Evolutionary conservation across 2,888 invertebrate genomes (phyloP).

Genomic region (Anagyrus pseudococci): DNA sequence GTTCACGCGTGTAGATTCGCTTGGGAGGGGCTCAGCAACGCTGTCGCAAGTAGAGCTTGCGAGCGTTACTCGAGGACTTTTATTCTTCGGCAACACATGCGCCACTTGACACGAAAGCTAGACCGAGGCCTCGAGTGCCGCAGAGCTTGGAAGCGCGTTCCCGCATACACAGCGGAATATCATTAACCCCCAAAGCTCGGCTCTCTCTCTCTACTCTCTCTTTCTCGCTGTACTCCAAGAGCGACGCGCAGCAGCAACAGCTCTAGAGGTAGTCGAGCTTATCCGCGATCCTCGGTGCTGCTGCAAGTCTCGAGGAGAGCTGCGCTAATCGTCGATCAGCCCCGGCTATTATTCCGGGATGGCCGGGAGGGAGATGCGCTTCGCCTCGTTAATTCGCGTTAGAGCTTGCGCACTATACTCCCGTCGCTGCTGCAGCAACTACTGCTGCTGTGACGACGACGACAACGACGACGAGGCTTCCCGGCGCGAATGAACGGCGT

Average conservation of each 20-base stretch:
- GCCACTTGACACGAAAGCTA: not conserved
- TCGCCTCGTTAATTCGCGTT: conserved; percentile 50
- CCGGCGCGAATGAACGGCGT: not conserved
- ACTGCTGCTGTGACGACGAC: conserved; percentile 17
- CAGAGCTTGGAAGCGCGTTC: not conserved
- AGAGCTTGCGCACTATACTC: conserved; percentile 43
- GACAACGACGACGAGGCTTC: conserved; percentile 42
- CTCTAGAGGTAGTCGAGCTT: not conserved
- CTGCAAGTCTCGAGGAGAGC: not conserved
- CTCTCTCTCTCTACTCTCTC: not conserved
- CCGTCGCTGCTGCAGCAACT: no score
- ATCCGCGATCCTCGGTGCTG: conserved; percentile 17
- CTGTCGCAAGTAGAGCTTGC: not conserved
- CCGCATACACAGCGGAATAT: conserved; percentile 22
- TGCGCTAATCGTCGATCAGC: conserved; percentile 42
- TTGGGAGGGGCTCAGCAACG: not conserved
- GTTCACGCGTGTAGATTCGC: no score
- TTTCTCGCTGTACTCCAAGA: not conserved
- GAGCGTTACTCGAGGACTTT: not conserved
- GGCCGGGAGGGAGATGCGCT: not conserved
- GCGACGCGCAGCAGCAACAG: not conserved
- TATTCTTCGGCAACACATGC: not conserved
- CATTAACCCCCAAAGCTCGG: conserved; percentile 23
- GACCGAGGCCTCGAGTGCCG: not conserved
- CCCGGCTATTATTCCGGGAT: conserved; percentile 38